These are phyloP conservation scores for Wasmannia auropunctata DNA, from an alignment of 1,140 invertebrate genomes.

Conservation along the genomic window DNA sequence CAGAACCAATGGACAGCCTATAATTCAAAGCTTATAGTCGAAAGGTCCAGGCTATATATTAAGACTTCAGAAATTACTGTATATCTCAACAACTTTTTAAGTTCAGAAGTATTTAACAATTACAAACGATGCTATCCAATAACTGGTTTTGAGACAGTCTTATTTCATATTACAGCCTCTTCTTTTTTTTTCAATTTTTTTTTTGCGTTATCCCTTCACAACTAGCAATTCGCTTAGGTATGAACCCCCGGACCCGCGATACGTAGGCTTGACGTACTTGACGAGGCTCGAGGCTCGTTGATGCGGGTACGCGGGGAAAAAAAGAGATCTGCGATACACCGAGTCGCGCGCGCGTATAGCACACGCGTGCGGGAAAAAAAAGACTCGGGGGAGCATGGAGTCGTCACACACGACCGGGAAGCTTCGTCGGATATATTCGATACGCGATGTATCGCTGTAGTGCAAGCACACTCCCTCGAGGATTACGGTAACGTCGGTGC, in stretches of 20 bases:
- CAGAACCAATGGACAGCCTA: constrained; percentile 3
- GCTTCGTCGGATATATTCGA: constrained; percentile 53
- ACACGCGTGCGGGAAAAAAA: constrained; percentile 42
- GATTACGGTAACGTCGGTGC: constrained; percentile 61
- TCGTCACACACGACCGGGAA: constrained; percentile 29
- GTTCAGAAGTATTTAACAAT: neutral
- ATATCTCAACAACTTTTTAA: too few relatives aligned
- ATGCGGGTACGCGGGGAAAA: constrained; percentile 26
- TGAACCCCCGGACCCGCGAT: constrained; percentile 21
- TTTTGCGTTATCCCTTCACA: neutral
- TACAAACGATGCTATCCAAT: neutral
- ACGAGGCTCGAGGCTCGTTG: constrained; percentile 24
- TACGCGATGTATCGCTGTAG: constrained; percentile 58
- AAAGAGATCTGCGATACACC: neutral
- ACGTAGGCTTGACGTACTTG: constrained; percentile 28
- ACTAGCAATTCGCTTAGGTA: neutral
- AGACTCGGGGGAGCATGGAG: constrained; percentile 56
- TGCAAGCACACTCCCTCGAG: constrained; percentile 48
- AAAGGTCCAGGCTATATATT: neutral
- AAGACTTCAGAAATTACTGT: neutral
- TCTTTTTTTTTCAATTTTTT: neutral
- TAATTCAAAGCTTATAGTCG: too few relatives aligned
- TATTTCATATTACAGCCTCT: neutral
- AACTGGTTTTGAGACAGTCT: constrained; percentile 48
- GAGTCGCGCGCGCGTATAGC: constrained; percentile 25